Evolutionary conservation across 2,113 vertebrate species (phyloP).

Genomic region (Rhinichthys klamathensis): DNA sequence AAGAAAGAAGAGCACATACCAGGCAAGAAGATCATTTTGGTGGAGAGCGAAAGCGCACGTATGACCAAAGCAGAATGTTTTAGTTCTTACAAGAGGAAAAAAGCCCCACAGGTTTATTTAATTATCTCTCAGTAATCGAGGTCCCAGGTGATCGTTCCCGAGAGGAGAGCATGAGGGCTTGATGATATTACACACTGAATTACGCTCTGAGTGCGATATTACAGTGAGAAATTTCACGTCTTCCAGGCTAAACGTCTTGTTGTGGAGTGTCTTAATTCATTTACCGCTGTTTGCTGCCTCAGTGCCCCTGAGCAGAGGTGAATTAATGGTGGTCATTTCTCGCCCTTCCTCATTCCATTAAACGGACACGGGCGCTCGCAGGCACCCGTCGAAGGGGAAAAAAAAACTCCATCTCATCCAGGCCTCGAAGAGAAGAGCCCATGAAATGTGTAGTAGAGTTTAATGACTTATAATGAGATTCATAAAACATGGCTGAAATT

Average conservation of each 20-base stretch:
- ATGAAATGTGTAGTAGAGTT: conserved; percentile 76
- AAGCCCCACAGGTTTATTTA: conserved; percentile 35
- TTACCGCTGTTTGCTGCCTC: conserved; percentile 41
- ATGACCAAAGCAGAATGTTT: conserved; percentile 18
- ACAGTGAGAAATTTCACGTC: conserved; percentile 49
- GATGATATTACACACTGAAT: conserved; percentile 56
- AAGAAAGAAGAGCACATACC: background rate
- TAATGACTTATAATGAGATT: conserved; percentile 84
- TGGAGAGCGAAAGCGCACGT: background rate
- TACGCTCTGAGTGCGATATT: conserved; percentile 42
- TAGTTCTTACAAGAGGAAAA: conserved; percentile 11
- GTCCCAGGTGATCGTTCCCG: conserved; percentile 49
- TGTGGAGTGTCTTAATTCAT: conserved; percentile 53
- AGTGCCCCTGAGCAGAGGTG: conserved; percentile 35
- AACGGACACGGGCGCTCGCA: conserved; percentile 29
- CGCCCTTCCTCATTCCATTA: conserved; percentile 39
- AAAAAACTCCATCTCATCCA: background rate
- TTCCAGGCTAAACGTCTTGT: conserved; percentile 44
- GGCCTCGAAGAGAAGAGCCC: conserved; percentile 48
- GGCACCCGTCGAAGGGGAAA: background rate
- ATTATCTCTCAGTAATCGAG: conserved; percentile 51
- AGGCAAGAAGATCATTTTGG: background rate
- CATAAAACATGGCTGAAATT: conserved; percentile 78
- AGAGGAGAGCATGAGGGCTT: conserved; percentile 39
- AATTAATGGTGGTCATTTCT: conserved; percentile 55